Percentiles rank a stretch among this genome's conserved stretches.
Evolutionary conservation across 1,140 invertebrate genomes (phyloP).

Genomic region (Monomorium pharaonis): DNA sequence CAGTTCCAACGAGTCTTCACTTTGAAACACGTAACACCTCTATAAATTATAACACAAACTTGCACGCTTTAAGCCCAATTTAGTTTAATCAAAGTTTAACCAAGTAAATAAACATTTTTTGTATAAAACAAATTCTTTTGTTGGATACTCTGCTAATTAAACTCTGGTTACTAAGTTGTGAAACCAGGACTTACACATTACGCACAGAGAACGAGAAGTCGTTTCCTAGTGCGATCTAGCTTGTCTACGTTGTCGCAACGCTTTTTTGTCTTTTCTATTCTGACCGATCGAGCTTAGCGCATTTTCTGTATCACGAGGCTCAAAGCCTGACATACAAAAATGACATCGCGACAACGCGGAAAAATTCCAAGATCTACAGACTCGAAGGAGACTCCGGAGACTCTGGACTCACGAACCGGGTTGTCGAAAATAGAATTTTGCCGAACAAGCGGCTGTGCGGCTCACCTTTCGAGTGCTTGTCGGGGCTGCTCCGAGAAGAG

Average conservation of each 20-base stretch:
- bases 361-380: neutral
- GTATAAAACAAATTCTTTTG: too few species aligned
- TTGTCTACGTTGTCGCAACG: too few species aligned
- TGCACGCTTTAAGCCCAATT: neutral
- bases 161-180: too few species aligned
- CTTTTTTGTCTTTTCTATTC: too few species aligned
- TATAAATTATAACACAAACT: neutral
- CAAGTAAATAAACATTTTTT: too few species aligned
- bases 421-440: neutral
- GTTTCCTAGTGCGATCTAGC: neutral
- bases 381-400: constrained; percentile 12
- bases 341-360: neutral
- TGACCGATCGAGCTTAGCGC: too few species aligned
- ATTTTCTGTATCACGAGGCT: too few species aligned
- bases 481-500: constrained; percentile 77
- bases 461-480: constrained; percentile 79
- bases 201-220: neutral
- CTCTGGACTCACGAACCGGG: neutral
- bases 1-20: neutral
- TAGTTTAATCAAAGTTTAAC: too few species aligned
- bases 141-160: too few species aligned
- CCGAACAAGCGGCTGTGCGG: neutral
- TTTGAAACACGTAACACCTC: neutral
- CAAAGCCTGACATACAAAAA: too few species aligned
- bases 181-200: too few species aligned